Percentiles rank a stretch among this genome's conserved stretches.
Conservation (phyloP, 1,140 invertebrate genomes). For the Drosophila obscura region DNA sequence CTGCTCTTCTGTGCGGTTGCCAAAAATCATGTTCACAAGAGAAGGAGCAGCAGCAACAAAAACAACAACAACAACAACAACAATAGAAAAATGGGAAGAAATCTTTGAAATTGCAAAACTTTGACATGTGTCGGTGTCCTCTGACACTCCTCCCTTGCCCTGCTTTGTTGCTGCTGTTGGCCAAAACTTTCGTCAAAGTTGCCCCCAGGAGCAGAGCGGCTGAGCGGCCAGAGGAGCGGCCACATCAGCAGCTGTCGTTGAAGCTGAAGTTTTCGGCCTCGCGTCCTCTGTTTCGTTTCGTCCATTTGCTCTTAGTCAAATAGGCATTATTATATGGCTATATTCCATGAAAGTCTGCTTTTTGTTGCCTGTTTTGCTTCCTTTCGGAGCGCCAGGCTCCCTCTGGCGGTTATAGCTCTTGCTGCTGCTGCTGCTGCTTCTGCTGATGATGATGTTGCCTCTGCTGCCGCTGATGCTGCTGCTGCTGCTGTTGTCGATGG, state of each 20-base stretch:
- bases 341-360: conserved; percentile 2
- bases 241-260: conserved; percentile 35
- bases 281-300: not conserved
- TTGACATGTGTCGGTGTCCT: conserved; percentile 69
- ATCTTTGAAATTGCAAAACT: conserved; percentile 72
- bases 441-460: too few species aligned
- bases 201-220: conserved; percentile 28
- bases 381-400: too few species aligned
- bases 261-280: conserved; percentile 49
- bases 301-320: conserved; percentile 41
- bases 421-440: too few species aligned
- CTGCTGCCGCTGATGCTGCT: too few species aligned
- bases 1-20: conserved; percentile 34
- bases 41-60: conserved; percentile 8
- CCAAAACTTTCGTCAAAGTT: conserved; percentile 66
- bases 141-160: conserved; percentile 8
- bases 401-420: too few species aligned
- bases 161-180: conserved; percentile 25
- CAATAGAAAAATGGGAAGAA: conserved; percentile 12
- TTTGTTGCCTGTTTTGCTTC: too few species aligned
- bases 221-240: not conserved
- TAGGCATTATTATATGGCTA: conserved; percentile 53
- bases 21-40: conserved; percentile 54
- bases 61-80: conserved; percentile 5
- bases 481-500: conserved; percentile 1